phyloP scores from a whole-genome alignment of 2,888 invertebrate genomes.

The Calameuta pallipes region DNA sequence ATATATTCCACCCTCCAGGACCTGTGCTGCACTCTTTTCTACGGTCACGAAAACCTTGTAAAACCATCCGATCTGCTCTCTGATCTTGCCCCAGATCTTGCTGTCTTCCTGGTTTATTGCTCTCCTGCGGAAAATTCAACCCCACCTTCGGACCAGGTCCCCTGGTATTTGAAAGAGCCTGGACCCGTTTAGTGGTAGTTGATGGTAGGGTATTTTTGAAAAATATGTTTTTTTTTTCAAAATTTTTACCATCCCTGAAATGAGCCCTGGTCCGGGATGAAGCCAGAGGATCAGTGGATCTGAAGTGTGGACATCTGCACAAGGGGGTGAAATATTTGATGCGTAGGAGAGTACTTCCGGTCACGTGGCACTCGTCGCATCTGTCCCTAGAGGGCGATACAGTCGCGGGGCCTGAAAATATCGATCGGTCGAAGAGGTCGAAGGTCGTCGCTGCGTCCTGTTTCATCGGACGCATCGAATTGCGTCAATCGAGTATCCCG shows the following conservation, averaged over 20 bases:
- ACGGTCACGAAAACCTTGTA: background rate
- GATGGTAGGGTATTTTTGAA: background rate
- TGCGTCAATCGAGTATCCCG: background rate
- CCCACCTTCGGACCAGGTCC: background rate
- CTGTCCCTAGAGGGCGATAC: background rate
- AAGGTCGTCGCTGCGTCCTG: background rate
- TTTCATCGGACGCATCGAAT: background rate
- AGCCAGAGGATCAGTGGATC: background rate
- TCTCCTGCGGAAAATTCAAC: background rate
- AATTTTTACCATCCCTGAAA: background rate
- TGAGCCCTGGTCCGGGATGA: background rate
- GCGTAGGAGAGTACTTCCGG: slow-evolving; percentile 5
- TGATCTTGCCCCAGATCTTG: background rate
- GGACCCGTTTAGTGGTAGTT: background rate
- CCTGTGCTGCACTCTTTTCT: background rate
- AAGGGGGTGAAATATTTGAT: background rate
- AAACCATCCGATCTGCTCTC: background rate
- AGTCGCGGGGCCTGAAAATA: background rate
- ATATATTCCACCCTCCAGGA: background rate
- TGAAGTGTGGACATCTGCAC: slow-evolving; percentile 3
- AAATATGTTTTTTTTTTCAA: background rate
- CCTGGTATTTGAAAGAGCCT: background rate
- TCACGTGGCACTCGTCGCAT: background rate
- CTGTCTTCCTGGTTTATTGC: background rate
- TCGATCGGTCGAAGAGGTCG: background rate